Evolutionary conservation across 2,888 invertebrate genomes (phyloP).

Genomic region (Tachina grossa): DNA sequence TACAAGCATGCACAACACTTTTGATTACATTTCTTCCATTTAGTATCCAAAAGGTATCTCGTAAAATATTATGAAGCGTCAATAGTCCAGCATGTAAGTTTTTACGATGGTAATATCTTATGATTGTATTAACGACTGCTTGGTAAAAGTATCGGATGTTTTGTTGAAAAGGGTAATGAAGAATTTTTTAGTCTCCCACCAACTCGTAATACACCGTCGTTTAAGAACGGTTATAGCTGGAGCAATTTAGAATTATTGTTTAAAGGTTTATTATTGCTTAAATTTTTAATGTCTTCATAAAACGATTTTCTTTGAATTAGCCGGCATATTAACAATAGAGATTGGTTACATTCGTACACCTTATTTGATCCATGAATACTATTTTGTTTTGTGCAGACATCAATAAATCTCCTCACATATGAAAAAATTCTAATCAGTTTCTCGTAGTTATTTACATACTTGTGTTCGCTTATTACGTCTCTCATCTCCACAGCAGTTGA

Average conservation of each 20-base stretch:
- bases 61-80: constrained; percentile 35
- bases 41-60: constrained; percentile 55
- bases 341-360: neutral
- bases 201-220: constrained; percentile 29
- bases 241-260: neutral
- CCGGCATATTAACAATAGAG: constrained; percentile 10
- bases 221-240: constrained; percentile 15
- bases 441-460: constrained; percentile 23
- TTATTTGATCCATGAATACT: neutral
- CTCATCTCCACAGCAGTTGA: neutral
- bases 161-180: constrained; percentile 19
- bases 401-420: constrained; percentile 23
- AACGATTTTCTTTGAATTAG: constrained; percentile 10
- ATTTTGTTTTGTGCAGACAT: neutral
- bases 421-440: constrained; percentile 35
- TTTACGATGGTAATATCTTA: too few relatives aligned
- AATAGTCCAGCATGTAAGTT: neutral
- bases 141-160: constrained; percentile 11
- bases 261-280: neutral
- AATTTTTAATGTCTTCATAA: neutral
- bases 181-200: constrained; percentile 29
- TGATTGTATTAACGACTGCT: neutral
- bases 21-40: constrained; percentile 31
- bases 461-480: constrained; percentile 21
- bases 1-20: constrained; percentile 50